Percentiles rank a stretch among this genome's conserved stretches.
phyloP scores from a whole-genome alignment of 2,113 vertebrate genomes.

The Drymodes brunneopygia region DNA sequence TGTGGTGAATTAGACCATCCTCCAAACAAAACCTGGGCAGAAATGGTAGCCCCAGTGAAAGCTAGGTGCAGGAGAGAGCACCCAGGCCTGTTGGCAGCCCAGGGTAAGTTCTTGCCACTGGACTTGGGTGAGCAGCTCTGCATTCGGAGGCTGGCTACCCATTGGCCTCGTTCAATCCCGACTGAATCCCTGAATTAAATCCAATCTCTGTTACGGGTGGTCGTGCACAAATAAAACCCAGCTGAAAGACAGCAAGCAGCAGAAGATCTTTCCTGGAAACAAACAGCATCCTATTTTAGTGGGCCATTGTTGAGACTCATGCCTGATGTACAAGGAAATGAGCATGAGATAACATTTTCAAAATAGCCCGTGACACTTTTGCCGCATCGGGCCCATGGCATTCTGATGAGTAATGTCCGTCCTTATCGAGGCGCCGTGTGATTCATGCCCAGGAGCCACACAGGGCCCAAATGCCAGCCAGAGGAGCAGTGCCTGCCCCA shows the following conservation, averaged over 20 bases:
- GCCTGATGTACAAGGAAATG: constrained; percentile 60
- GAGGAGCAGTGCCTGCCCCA: fast-evolving
- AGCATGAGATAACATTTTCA: constrained; percentile 71
- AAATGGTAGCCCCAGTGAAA: neutral
- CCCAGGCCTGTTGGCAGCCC: fast-evolving
- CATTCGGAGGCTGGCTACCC: neutral
- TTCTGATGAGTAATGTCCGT: constrained; percentile 61
- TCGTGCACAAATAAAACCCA: neutral
- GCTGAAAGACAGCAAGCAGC: neutral
- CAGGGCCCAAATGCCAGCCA: neutral
- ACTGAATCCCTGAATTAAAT: neutral
- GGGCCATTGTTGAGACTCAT: neutral
- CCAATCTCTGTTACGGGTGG: fast-evolving
- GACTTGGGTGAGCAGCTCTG: neutral
- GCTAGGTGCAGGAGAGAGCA: too few species aligned
- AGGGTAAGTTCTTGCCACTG: fast-evolving
- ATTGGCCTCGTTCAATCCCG: fast-evolving
- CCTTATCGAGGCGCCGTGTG: constrained; percentile 45
- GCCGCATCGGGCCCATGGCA: neutral
- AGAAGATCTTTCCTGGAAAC: constrained; percentile 12
- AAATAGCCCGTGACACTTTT: constrained; percentile 59
- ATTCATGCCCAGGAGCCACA: neutral
- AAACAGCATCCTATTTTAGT: constrained; percentile 35
- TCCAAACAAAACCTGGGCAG: neutral
- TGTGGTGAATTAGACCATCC: neutral